phyloP scores from a whole-genome alignment of 2,888 invertebrate species.

The Hoplodrina ambigua region DNA sequence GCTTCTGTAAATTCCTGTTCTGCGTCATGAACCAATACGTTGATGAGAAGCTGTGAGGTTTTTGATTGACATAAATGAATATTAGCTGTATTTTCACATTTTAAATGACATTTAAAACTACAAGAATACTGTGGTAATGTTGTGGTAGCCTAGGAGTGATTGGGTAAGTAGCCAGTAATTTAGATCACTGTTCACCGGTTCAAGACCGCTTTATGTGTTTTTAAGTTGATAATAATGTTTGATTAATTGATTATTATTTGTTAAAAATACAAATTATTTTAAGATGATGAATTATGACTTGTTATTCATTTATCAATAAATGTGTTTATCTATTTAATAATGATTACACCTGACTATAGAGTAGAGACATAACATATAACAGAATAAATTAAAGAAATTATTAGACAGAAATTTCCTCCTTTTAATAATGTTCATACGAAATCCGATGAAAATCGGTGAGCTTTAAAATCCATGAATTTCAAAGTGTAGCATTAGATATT shows the following conservation, averaged over 20 bases:
- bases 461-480: conserved; percentile 64
- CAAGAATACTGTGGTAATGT: too few relatives aligned
- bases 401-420: background rate
- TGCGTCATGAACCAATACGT: conserved; percentile 63
- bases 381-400: conserved; percentile 1
- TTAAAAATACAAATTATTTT: too few relatives aligned
- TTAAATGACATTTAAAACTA: background rate
- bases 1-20: conserved; percentile 10
- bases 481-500: conserved; percentile 56
- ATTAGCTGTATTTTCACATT: background rate
- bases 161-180: background rate
- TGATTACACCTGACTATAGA: too few relatives aligned
- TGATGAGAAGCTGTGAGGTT: conserved; percentile 60
- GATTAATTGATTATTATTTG: too few relatives aligned
- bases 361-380: background rate
- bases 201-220: background rate
- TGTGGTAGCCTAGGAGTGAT: background rate
- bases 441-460: conserved; percentile 34
- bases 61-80: conserved; percentile 21
- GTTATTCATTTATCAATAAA: too few relatives aligned
- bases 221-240: background rate
- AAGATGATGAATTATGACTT: too few relatives aligned
- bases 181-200: background rate
- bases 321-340: too few relatives aligned
- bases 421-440: conserved; percentile 5